phyloP scores from a whole-genome alignment of 2,113 vertebrate genomes.

The Apodemus speciosus region DNA sequence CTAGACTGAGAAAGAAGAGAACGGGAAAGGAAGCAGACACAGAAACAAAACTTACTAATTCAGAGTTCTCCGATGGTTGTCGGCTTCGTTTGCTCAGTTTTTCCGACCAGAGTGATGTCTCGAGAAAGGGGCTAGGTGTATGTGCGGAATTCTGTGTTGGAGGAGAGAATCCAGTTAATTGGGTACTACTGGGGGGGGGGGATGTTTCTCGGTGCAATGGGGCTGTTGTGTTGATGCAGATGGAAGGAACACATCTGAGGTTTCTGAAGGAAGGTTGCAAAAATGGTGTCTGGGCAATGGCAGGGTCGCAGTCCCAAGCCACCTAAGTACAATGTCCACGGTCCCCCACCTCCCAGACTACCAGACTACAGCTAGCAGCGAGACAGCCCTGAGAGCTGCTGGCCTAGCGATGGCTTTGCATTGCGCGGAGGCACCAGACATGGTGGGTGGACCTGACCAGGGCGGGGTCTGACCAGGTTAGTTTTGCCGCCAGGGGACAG shows the following conservation, averaged over 20 bases:
- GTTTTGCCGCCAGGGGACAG: neutral
- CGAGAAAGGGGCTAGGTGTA: conserved; percentile 11
- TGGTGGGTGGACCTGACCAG: neutral
- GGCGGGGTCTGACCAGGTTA: neutral
- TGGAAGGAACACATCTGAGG: neutral
- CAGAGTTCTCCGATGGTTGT: conserved; percentile 7
- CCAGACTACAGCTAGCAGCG: neutral
- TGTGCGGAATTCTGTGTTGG: conserved; percentile 59
- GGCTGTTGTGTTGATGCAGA: neutral
- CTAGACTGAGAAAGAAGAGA: neutral
- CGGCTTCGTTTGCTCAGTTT: conserved; percentile 30
- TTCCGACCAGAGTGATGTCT: conserved; percentile 32
- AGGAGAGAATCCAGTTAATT: conserved; percentile 68
- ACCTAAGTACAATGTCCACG: neutral
- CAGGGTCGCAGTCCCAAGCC: neutral
- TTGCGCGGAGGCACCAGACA: neutral
- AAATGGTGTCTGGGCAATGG: conserved; percentile 9
- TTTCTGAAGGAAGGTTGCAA: neutral
- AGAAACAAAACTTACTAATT: conserved; percentile 70
- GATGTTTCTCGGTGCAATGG: conserved; percentile 30
- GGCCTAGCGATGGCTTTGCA: neutral
- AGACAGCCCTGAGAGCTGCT: neutral
- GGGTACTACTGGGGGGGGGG: neutral
- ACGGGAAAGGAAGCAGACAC: neutral
- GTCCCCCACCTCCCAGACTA: neutral